Base-by-base conservation (phyloP, 2,888 invertebrate species). In the Oscheius sp. region DNA sequence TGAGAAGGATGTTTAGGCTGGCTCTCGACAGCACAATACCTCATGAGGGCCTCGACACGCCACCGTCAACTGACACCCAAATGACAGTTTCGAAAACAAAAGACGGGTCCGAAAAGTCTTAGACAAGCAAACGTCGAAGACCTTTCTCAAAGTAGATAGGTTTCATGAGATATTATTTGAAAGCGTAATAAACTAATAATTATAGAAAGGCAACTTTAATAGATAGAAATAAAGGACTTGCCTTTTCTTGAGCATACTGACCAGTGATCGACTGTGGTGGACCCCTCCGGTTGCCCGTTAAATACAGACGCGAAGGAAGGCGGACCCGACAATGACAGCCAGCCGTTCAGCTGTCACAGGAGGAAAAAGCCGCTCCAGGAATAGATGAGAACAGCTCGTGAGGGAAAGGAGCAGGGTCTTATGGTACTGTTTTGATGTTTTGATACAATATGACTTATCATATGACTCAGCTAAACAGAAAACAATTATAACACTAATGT, bases 341-440 rank as follows among this genome's bases (percentile, higher is more conserved):
- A 28, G 59, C 41, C 59, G 59, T 59, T 59, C 44, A 59, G 59
- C 59, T 59, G 59, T 59, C 59, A 59, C 32, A 32, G 33, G 59
- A 41, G 26, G 59, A 41, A 41, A 59, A 59, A 36, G 20, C 41
- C 44, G 44, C 41, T 41, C 41, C 59, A 59, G 41, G 41, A 59
- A 59, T 59, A 59, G 59, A 59, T 28, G 59, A 41, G 22, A 9
- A 17, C 33, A 8, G 54, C 32, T 32, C 54, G 26, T 17, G 14
- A n/a, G n/a, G 51, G 20, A 22, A 32, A 22, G 41, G 41, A 38
- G 5, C 41, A 28, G 14, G 57, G 28, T 38, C 51, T n/a, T n/a
- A n/a, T n/a, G n/a, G n/a, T n/a, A n/a, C n/a, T n/a, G n/a, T n/a
- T n/a, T n/a, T n/a, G n/a, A n/a, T n/a, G n/a, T n/a, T n/a, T n/a